Percentiles rank a stretch among this genome's conserved stretches.
Evolutionary conservation across 2,888 invertebrate species (phyloP).

Genomic region (Lasioglossum marginatum): DNA sequence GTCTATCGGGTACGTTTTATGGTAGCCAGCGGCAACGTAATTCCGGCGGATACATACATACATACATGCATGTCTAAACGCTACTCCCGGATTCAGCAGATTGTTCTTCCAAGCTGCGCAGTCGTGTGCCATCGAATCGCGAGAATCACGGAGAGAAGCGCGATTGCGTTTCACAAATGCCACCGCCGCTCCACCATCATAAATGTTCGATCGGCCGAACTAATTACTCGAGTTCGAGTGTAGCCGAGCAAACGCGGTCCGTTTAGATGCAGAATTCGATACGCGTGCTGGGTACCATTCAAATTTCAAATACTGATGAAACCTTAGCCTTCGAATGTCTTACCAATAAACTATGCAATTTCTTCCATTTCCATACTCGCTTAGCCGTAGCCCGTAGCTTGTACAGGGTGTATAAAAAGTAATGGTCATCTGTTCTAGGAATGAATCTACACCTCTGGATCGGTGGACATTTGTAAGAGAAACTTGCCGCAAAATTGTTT

Average conservation of each 20-base stretch:
- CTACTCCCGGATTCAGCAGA: not conserved
- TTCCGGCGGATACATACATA: not conserved
- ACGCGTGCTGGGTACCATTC: not conserved
- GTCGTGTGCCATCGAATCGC: not conserved
- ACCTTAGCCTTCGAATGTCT: not conserved
- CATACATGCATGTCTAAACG: not conserved
- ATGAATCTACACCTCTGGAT: too few species aligned
- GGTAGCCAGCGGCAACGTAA: not conserved
- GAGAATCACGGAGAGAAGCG: not conserved
- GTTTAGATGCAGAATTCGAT: constrained; percentile 12
- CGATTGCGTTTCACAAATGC: constrained; percentile 6
- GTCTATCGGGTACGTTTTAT: not conserved
- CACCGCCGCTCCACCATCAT: not conserved
- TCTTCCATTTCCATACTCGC: too few species aligned
- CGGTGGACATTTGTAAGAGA: too few species aligned
- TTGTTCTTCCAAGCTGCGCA: constrained; percentile 8
- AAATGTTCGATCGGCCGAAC: constrained; percentile 25
- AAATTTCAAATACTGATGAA: not conserved
- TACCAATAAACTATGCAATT: not conserved
- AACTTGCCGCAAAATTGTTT: too few species aligned
- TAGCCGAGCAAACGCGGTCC: not conserved
- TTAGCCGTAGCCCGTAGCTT: too few species aligned
- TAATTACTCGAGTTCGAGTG: constrained; percentile 22
- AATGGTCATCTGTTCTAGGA: too few species aligned
- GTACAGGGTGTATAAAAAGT: too few species aligned